Base-by-base conservation (phyloP, 2,888 invertebrate species). In the Hydrotaea cyrtoneurina region DNA sequence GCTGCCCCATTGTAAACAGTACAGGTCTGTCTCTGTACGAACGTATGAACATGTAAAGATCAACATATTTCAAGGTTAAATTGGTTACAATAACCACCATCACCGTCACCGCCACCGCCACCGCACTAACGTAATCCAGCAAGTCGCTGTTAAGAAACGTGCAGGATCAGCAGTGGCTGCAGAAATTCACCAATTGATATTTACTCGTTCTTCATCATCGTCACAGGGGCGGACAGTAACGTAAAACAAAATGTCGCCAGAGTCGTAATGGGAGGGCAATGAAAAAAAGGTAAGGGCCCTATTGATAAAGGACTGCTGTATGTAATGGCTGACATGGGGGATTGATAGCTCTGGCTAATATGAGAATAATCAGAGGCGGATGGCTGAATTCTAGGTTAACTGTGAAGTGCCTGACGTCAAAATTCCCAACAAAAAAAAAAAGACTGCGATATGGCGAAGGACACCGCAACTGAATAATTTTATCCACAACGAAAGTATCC, bases 41-140 rank as follows among this genome's bases (percentile, higher is more conserved):
- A 26, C 26, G 46, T 74, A 62, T 59, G 82, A 85, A 79, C 85
- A 85, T 82, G 85, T 79, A 77, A 77, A 77, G 73, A 78, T 80
- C 82, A 82, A 77, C 83, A 83, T 86, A 84, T 86, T 87, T 87
- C 88, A 87, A 87, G 87, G 87, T 87, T 88, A 87, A 87, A 86
- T 87, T 86, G 86, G 82, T 86, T 87, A 73, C 86, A 87, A 87
- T 86, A 87, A 86, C 85, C 78, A 83, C 77, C 84, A 82, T 84
- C 86, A 85, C 86, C 87, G 86, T n/a, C n/a, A n/a, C n/a, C n/a
- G n/a, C n/a, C n/a, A 83, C 77, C 84, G 83, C 86, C 86, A 85
- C 86, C 87, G 86, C 87, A 66, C 78, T 62, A 31, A 10, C 13
- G n/a, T 31, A 62, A 15, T 0, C 26, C n/a, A 0, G 13, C 11